phyloP scores from a whole-genome alignment of 2,113 vertebrate species.

The Sorex fumeus region DNA sequence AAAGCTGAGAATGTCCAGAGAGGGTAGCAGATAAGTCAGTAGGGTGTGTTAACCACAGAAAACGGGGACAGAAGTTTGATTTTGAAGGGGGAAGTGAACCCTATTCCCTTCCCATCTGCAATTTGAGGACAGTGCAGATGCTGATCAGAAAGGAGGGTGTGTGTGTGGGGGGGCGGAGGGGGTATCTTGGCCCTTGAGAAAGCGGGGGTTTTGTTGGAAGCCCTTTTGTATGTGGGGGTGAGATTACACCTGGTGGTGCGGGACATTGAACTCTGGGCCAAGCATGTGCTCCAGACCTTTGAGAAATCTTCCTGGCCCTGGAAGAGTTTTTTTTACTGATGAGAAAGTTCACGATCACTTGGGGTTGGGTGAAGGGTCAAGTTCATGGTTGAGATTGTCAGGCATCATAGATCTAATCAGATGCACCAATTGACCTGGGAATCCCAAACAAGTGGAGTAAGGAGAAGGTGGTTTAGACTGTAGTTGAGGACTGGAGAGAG shows the following conservation, averaged over 20 bases:
- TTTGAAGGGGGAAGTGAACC: not conserved
- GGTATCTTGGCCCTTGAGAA: not conserved
- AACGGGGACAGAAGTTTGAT: not conserved
- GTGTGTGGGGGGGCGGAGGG: not conserved
- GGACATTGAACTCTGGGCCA: not conserved
- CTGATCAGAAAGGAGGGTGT: not conserved
- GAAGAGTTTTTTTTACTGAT: not conserved
- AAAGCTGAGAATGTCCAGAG: not conserved
- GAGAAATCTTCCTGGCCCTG: not conserved
- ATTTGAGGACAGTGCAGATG: conserved; percentile 29
- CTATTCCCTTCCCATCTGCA: not conserved
- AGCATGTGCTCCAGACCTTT: not conserved
- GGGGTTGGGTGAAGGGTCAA: not conserved
- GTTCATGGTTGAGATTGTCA: not conserved
- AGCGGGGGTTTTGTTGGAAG: not conserved
- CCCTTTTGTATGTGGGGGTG: too few species aligned
- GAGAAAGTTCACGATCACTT: not conserved
- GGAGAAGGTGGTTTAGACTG: not conserved
- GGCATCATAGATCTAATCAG: not conserved
- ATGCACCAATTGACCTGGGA: not conserved
- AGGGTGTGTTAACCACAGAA: not conserved
- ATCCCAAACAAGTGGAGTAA: not conserved
- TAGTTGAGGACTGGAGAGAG: not conserved
- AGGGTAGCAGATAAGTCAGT: conserved; percentile 7
- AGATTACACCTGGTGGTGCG: too few species aligned